Evolutionary conservation across 2,888 invertebrate species (phyloP).

Genomic region (Prenolepis imparis): DNA sequence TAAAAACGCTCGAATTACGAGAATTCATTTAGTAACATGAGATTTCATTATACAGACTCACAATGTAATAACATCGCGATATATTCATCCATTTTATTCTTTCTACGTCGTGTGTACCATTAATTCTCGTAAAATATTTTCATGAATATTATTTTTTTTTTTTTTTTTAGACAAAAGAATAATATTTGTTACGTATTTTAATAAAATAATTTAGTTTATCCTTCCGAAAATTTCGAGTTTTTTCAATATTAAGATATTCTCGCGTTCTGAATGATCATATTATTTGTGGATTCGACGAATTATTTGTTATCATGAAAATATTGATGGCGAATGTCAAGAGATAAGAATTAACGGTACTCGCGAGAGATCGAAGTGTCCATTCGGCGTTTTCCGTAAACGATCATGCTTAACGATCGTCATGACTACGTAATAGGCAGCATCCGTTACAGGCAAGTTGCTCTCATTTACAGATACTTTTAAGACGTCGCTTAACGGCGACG

Average conservation of each 20-base stretch:
- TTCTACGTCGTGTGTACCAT: neutral
- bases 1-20: slow-evolving; percentile 19
- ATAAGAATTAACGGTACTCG: neutral
- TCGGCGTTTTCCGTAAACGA: slow-evolving; percentile 30
- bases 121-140: neutral
- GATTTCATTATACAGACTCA: slow-evolving; percentile 12
- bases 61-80: slow-evolving; percentile 27
- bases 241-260: neutral
- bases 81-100: slow-evolving; percentile 4
- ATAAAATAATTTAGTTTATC: neutral
- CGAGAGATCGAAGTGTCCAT: neutral
- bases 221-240: neutral
- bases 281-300: neutral
- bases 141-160: neutral
- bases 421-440: slow-evolving; percentile 55
- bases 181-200: neutral
- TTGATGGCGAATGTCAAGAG: neutral
- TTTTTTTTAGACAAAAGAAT: neutral
- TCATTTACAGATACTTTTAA: slow-evolving; percentile 62
- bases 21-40: slow-evolving; percentile 25
- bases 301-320: neutral
- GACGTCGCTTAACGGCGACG: slow-evolving; percentile 44
- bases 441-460: slow-evolving; percentile 38
- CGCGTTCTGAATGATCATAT: neutral
- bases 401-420: slow-evolving; percentile 58